These are phyloP conservation scores for Trachops cirrhosus DNA, from an alignment of 2,797 vertebrate species.

Conservation along the genomic window DNA sequence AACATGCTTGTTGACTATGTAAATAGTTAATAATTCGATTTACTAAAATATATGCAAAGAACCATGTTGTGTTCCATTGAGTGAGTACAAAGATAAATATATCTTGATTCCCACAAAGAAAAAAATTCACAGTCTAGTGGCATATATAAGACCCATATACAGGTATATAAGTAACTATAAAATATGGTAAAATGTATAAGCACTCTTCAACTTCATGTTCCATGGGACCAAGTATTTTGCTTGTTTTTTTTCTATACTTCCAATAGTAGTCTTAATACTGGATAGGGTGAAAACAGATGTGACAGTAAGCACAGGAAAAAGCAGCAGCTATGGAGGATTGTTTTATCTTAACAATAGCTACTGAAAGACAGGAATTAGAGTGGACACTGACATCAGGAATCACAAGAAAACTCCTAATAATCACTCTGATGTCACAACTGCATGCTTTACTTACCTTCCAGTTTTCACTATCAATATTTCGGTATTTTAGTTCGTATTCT, in stretches of 20 bases:
- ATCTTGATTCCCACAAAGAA: background rate
- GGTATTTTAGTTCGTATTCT: conserved; percentile 78
- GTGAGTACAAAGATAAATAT: conserved; percentile 3
- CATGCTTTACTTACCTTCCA: conserved; percentile 80
- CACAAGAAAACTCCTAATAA: conserved; percentile 30
- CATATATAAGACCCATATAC: background rate
- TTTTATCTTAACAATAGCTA: background rate
- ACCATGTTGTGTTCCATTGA: background rate
- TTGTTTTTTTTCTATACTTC: background rate
- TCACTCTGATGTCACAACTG: background rate
- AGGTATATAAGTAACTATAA: conserved; percentile 2
- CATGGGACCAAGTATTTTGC: background rate
- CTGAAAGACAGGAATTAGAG: background rate
- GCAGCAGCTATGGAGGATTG: background rate
- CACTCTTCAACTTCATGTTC: background rate
- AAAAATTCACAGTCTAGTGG: background rate
- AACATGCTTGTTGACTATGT: background rate
- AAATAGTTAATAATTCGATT: background rate
- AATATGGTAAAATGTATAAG: background rate
- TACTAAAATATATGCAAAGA: background rate
- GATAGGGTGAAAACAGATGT: background rate
- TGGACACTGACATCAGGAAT: background rate
- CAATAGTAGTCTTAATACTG: background rate
- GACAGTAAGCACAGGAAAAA: background rate
- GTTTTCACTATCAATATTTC: conserved; percentile 57